Conservation (phyloP, 2,797 vertebrate species). For the Rhincodon typus region DNA sequence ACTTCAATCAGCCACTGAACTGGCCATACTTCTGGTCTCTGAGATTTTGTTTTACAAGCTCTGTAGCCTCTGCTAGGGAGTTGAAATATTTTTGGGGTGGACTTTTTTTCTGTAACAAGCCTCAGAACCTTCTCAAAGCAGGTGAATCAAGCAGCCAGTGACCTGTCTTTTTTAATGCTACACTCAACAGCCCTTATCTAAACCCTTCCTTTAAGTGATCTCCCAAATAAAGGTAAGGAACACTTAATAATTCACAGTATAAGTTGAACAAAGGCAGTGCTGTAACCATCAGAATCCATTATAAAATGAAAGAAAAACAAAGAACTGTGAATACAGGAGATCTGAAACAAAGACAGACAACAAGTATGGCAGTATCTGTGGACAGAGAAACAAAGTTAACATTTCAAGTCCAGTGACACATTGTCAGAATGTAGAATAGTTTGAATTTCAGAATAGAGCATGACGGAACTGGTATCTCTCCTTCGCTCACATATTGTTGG, state of each 20-base stretch:
- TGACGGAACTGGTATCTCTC: too few species aligned
- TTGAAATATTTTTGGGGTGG: background rate
- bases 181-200: background rate
- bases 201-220: background rate
- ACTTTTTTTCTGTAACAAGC: background rate
- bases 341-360: too few species aligned
- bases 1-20: background rate
- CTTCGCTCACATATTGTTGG: background rate
- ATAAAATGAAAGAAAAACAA: background rate
- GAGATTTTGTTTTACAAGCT: background rate
- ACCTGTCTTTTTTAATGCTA: background rate
- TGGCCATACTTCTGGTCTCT: background rate
- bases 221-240: background rate
- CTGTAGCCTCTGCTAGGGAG: background rate
- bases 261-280: background rate
- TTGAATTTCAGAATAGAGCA: too few species aligned
- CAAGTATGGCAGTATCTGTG: too few species aligned
- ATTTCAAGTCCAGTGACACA: too few species aligned
- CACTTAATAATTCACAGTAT: too few species aligned
- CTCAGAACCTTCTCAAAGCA: background rate
- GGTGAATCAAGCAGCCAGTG: background rate
- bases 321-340: too few species aligned
- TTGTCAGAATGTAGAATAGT: too few species aligned
- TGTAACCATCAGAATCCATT: background rate
- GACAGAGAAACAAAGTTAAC: too few species aligned